Evolutionary conservation across 1,140 invertebrate genomes (phyloP).

Genomic region (Anoplophora glabripennis): DNA sequence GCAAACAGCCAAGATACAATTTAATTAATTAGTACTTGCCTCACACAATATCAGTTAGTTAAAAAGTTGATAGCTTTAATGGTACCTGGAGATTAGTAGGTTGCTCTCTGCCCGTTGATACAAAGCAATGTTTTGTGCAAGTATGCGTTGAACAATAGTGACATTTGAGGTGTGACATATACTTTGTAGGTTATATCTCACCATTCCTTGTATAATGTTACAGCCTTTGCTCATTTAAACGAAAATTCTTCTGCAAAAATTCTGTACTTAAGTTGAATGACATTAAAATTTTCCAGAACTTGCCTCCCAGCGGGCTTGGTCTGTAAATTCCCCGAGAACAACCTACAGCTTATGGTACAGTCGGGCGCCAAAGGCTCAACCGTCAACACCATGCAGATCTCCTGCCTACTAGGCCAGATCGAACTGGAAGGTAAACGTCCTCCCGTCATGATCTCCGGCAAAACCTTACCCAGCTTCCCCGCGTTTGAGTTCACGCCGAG

Average conservation of each 20-base stretch:
- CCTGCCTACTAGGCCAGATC: constrained; percentile 94
- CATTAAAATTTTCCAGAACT: constrained; percentile 38
- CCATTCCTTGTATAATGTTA: constrained; percentile 90
- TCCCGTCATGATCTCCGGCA: constrained; percentile 90
- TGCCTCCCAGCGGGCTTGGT: constrained; percentile 82
- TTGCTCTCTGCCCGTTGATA: too few species aligned
- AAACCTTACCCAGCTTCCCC: constrained; percentile 89
- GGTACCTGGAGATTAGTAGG: too few species aligned
- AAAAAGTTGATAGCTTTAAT: constrained; percentile 92
- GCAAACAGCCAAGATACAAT: constrained; percentile 91
- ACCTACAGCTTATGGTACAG: constrained; percentile 96
- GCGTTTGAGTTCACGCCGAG: constrained; percentile 86
- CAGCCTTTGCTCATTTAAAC: constrained; percentile 90
- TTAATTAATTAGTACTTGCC: constrained; percentile 97
- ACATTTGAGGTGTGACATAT: too few species aligned
- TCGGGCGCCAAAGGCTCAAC: constrained; percentile 97
- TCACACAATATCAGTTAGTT: constrained; percentile 98
- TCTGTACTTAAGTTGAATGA: constrained; percentile 54
- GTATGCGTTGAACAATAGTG: too few species aligned
- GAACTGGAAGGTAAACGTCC: constrained; percentile 97
- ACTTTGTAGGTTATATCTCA: too few species aligned
- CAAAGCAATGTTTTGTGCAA: too few species aligned
- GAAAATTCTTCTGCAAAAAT: constrained; percentile 95
- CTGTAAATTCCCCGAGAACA: constrained; percentile 89
- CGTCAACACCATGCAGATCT: constrained; percentile 97